phyloP scores from a whole-genome alignment of 2,888 invertebrate species.

The Sturmia bella region DNA sequence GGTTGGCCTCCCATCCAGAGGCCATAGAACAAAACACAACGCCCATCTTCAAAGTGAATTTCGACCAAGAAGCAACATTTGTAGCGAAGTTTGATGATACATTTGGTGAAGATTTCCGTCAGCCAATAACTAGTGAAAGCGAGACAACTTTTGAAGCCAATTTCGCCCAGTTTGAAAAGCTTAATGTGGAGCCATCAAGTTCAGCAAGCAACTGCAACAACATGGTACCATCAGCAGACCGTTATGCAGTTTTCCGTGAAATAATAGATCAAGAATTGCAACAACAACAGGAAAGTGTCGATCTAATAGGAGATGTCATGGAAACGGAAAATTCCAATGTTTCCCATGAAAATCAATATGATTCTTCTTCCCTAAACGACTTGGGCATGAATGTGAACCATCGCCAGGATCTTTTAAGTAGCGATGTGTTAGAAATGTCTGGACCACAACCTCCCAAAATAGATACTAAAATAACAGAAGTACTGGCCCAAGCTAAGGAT shows the following conservation, averaged over 20 bases:
- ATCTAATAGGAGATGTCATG: constrained; percentile 76
- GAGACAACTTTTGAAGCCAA: constrained; percentile 84
- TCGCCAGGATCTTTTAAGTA: constrained; percentile 57
- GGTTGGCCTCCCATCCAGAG: constrained; percentile 66
- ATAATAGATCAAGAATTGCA: constrained; percentile 89
- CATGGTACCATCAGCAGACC: constrained; percentile 86
- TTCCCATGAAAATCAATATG: constrained; percentile 45
- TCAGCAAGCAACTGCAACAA: constrained; percentile 71
- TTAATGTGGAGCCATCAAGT: constrained; percentile 70
- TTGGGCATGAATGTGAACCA: constrained; percentile 61
- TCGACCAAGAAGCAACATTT: constrained; percentile 82
- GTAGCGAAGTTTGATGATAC: constrained; percentile 86
- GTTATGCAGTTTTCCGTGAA: constrained; percentile 94
- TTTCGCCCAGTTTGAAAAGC: constrained; percentile 84
- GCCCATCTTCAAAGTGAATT: constrained; percentile 80
- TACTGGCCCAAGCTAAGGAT: constrained; percentile 84
- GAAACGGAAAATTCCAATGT: constrained; percentile 22
- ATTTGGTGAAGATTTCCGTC: constrained; percentile 82
- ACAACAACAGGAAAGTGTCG: constrained; percentile 82
- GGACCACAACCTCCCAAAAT: constrained; percentile 75
- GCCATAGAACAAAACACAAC: constrained; percentile 50
- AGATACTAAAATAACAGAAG: constrained; percentile 83
- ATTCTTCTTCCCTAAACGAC: constrained; percentile 69
- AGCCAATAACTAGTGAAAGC: not conserved
- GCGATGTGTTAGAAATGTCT: constrained; percentile 64